phyloP scores from a whole-genome alignment of 2,113 vertebrate species.

The Bufo gargarizans region DNA sequence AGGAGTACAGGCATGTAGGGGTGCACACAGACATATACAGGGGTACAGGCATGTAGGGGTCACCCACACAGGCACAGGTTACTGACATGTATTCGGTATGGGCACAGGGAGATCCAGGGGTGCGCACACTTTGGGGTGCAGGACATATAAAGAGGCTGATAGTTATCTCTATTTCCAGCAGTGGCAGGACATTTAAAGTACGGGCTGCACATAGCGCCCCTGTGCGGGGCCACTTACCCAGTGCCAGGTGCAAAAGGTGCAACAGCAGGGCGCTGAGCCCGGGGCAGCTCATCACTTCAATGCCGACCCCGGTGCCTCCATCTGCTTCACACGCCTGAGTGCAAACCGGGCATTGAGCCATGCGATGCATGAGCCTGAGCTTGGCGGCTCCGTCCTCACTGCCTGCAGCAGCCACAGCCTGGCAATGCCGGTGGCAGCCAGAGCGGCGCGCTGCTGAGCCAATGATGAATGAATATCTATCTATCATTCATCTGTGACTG shows the following conservation, averaged over 20 bases:
- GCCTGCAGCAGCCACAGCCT: conserved; percentile 30
- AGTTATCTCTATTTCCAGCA: background rate
- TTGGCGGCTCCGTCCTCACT: conserved; percentile 23
- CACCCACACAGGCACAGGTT: no score
- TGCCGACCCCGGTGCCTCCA: conserved; percentile 67
- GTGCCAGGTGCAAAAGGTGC: conserved; percentile 66
- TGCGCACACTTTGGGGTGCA: background rate
- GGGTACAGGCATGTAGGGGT: background rate
- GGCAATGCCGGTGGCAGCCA: no score
- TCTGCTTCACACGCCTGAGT: conserved; percentile 66
- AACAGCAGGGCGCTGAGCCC: conserved; percentile 66
- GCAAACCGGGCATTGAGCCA: conserved; percentile 20
- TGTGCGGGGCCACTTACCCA: conserved; percentile 68
- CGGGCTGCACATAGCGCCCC: background rate
- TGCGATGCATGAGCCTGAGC: background rate
- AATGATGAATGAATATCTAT: no score
- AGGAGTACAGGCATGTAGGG: background rate
- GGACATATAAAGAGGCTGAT: no score
- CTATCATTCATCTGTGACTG: no score
- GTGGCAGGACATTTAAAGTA: background rate
- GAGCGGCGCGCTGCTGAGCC: no score
- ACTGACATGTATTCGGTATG: no score
- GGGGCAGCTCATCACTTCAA: conserved; percentile 62
- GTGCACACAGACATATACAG: background rate
- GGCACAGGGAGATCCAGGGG: background rate